These are phyloP conservation scores for Pinna nobilis DNA, from an alignment of 1,140 invertebrate genomes.

Conservation along the genomic window DNA sequence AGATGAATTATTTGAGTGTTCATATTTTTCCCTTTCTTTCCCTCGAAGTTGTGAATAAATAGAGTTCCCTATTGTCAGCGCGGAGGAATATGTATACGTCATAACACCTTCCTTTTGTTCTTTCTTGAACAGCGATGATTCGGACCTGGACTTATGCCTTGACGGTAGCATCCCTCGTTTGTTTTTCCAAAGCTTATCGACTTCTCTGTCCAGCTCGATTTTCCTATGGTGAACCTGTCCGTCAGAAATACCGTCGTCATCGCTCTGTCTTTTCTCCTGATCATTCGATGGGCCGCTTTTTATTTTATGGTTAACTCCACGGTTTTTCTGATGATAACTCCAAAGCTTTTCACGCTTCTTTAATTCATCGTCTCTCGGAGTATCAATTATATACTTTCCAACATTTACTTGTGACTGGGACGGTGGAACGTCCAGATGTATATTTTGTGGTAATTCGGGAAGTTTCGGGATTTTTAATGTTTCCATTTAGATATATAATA, in stretches of 20 bases:
- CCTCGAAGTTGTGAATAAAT: conserved; percentile 29
- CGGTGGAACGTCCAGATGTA: conserved; percentile 2
- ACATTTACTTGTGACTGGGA: conserved; percentile 22
- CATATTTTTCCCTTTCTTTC: not conserved
- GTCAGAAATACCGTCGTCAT: too few relatives aligned
- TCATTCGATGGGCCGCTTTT: conserved; percentile 5
- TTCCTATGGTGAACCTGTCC: not conserved
- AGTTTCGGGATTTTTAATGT: not conserved
- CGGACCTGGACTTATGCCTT: not conserved
- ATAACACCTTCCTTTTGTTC: conserved; percentile 3
- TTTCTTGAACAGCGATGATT: not conserved
- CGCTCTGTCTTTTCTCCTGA: not conserved
- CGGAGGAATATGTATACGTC: conserved; percentile 32
- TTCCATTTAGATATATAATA: not conserved
- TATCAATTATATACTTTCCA: conserved; percentile 28
- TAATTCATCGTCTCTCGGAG: conserved; percentile 30
- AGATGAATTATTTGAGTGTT: not conserved
- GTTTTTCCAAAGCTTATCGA: not conserved
- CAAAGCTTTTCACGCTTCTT: conserved; percentile 35
- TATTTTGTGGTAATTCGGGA: conserved; percentile 1
- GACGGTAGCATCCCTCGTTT: not conserved
- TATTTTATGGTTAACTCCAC: conserved; percentile 10
- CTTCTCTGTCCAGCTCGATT: conserved; percentile 3
- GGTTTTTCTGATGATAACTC: conserved; percentile 36
- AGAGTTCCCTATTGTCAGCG: conserved; percentile 31